phyloP scores from a whole-genome alignment of 2,113 vertebrate species.

The Larimichthys polyactis region DNA sequence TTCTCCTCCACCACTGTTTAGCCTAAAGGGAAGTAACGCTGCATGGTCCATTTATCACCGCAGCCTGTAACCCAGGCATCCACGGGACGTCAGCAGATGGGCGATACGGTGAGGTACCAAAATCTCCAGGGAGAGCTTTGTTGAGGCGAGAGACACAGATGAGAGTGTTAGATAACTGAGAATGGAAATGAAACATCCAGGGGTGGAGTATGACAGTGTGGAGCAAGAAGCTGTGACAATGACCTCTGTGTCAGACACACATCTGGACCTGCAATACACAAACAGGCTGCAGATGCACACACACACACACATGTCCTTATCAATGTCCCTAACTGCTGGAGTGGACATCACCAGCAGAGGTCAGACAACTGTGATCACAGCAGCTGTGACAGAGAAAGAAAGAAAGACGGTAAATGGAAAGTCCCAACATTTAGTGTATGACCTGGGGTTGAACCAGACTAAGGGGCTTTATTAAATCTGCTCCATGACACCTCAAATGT shows the following conservation, averaged over 20 bases:
- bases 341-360: constrained; percentile 1
- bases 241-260: constrained; percentile 47
- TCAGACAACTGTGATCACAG: not conserved
- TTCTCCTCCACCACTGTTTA: not conserved
- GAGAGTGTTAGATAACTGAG: constrained; percentile 60
- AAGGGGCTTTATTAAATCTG: constrained; percentile 36
- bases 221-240: constrained; percentile 48
- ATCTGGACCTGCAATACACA: constrained; percentile 21
- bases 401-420: not conserved
- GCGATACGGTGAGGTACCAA: constrained; percentile 5
- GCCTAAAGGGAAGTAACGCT: constrained; percentile 4
- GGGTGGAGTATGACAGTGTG: constrained; percentile 28
- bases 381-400: constrained; percentile 6
- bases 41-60: not conserved
- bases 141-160: constrained; percentile 45
- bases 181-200: constrained; percentile 29
- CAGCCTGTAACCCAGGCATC: constrained; percentile 19
- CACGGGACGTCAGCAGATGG: constrained; percentile 56
- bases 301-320: constrained; percentile 3
- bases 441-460: constrained; percentile 38
- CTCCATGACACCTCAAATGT: constrained; percentile 61
- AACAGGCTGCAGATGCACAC: not conserved
- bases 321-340: constrained; percentile 11
- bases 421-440: constrained; percentile 11
- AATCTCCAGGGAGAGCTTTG: constrained; percentile 50